Percentiles rank a stretch among this genome's conserved stretches.
Evolutionary conservation across 2,113 vertebrate species (phyloP).

Genomic region (Brienomyrus brachyistius): DNA sequence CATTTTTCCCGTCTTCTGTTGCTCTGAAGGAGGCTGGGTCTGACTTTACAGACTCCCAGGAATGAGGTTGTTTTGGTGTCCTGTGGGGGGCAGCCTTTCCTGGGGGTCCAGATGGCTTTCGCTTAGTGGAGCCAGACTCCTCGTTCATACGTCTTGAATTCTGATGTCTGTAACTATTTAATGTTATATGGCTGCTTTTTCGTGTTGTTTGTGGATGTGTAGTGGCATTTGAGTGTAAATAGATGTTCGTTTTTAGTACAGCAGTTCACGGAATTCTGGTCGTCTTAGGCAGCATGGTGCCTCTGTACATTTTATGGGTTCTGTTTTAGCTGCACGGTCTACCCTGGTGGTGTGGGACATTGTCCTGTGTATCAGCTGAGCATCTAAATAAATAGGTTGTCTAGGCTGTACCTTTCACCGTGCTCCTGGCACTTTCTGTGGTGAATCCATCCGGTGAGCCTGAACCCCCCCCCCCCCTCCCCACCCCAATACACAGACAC

Average conservation of each 20-base stretch:
- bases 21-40: not conserved
- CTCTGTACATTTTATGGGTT: not conserved
- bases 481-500: not conserved
- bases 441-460: not conserved
- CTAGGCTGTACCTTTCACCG: not conserved
- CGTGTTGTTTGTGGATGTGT: not conserved
- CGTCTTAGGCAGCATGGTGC: not conserved
- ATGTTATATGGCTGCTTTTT: not conserved
- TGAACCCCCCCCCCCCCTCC: not conserved
- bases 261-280: not conserved
- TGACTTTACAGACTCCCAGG: not conserved
- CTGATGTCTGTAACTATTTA: not conserved
- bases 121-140: not conserved
- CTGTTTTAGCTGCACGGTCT: not conserved
- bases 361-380: not conserved
- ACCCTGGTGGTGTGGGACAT: not conserved
- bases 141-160: not conserved
- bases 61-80: not conserved
- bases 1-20: not conserved
- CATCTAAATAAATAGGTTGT: not conserved
- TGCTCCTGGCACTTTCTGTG: not conserved
- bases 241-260: not conserved
- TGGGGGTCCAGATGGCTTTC: not conserved
- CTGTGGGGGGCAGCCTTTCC: not conserved
- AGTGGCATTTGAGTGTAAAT: not conserved